A percentile compares a stretch with the other conserved stretches of the same genome.
Evolutionary conservation across 1,140 invertebrate genomes (phyloP).

Genomic region (Caenorhabditis latens): DNA sequence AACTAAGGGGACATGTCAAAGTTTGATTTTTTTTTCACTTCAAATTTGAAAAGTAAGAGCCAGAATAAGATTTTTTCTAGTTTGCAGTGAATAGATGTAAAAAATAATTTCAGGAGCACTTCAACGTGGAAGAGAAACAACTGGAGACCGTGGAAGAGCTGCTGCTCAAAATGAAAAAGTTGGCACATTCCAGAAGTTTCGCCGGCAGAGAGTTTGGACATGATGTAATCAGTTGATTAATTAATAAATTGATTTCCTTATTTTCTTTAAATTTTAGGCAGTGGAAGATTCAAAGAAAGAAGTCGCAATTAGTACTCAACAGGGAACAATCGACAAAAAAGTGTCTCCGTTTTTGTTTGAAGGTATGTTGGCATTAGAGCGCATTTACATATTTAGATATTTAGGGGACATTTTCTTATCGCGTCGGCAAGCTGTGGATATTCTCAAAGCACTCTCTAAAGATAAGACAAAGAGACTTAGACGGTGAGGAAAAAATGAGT

Average conservation of each 20-base stretch:
- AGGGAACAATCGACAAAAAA: conserved; percentile 53
- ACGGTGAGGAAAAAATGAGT: not conserved
- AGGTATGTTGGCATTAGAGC: conserved; percentile 23
- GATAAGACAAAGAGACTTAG: conserved; percentile 28
- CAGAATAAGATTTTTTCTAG: no score
- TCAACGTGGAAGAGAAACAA: conserved; percentile 62
- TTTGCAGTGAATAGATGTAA: not conserved
- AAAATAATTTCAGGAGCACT: conserved; percentile 49
- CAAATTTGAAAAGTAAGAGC: no score
- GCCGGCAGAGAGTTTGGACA: conserved; percentile 61
- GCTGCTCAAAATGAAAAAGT: conserved; percentile 63
- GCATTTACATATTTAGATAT: not conserved
- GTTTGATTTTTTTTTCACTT: no score
- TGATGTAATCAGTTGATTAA: conserved; percentile 43
- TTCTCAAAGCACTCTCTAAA: conserved; percentile 67
- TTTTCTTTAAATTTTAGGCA: conserved; percentile 58
- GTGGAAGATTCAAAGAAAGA: conserved; percentile 60
- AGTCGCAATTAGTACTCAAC: conserved; percentile 61
- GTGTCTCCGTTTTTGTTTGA: conserved; percentile 66
- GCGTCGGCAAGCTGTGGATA: conserved; percentile 69
- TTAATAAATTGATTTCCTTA: no score
- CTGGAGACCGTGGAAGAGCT: conserved; percentile 61
- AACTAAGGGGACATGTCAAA: no score
- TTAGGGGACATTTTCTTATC: conserved; percentile 75
- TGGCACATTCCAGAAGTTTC: conserved; percentile 60